phyloP scores from a whole-genome alignment of 2,888 invertebrate species.

The Mimas tiliae region DNA sequence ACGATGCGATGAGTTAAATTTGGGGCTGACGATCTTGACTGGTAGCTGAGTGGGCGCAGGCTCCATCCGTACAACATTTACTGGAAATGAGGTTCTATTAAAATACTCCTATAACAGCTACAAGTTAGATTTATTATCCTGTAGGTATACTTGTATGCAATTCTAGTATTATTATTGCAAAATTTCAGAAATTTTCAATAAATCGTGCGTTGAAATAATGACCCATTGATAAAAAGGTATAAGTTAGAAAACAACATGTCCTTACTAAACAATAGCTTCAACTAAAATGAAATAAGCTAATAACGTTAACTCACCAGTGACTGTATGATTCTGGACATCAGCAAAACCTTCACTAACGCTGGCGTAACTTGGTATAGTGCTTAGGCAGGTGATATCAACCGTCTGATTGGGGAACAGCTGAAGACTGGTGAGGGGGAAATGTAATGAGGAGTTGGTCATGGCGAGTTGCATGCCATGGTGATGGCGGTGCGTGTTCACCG shows the following conservation, averaged over 20 bases:
- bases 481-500: constrained; percentile 64
- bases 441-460: constrained; percentile 79
- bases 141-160: too few species aligned
- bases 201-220: too few species aligned
- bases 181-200: too few species aligned
- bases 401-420: constrained; percentile 88
- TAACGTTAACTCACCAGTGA: constrained; percentile 85
- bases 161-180: too few species aligned
- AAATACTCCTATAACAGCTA: neutral
- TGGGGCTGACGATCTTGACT: constrained; percentile 71
- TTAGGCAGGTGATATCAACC: constrained; percentile 89
- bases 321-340: constrained; percentile 88
- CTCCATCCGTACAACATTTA: constrained; percentile 75
- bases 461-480: constrained; percentile 75
- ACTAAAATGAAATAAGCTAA: neutral
- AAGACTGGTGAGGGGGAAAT: constrained; percentile 88
- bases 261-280: neutral
- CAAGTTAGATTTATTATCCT: too few species aligned
- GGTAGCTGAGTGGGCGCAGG: constrained; percentile 76
- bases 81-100: constrained; percentile 53
- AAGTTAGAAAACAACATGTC: too few species aligned
- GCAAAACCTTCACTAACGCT: constrained; percentile 88
- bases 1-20: constrained; percentile 56
- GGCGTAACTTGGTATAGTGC: constrained; percentile 91
- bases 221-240: too few species aligned